Conservation (phyloP, 2,888 invertebrate genomes). For the Lasioglossum pauxillum region DNA sequence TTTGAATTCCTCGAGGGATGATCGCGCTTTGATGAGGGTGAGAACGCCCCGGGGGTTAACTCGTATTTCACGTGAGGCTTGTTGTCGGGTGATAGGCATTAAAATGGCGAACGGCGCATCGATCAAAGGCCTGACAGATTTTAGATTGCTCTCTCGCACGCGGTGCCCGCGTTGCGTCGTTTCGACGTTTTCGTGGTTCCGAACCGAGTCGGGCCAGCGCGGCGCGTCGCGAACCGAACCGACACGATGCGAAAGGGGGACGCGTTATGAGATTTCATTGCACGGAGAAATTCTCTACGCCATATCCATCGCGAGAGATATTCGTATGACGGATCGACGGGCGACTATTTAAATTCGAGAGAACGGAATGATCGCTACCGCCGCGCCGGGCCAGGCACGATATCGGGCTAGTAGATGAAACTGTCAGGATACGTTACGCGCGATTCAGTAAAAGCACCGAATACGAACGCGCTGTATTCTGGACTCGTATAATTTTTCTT, state of each 20-base stretch:
- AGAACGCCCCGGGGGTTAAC: constrained; percentile 79
- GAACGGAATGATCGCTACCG: constrained; percentile 37
- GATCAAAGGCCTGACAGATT: constrained; percentile 84
- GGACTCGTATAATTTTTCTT: neutral
- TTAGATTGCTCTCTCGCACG: constrained; percentile 80
- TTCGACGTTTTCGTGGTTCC: constrained; percentile 70
- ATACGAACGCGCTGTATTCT: neutral
- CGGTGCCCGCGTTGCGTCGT: constrained; percentile 53
- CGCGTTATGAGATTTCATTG: constrained; percentile 62
- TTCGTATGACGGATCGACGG: constrained; percentile 64
- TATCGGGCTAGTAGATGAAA: constrained; percentile 61
- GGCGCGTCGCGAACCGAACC: neutral
- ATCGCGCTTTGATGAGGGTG: constrained; percentile 81
- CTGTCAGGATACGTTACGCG: constrained; percentile 61
- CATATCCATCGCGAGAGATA: constrained; percentile 52
- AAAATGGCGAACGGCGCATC: constrained; percentile 82
- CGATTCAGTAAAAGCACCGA: neutral
- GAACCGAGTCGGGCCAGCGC: constrained; percentile 11
- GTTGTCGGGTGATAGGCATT: constrained; percentile 81
- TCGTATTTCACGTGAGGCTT: constrained; percentile 80
- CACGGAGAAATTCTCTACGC: constrained; percentile 60
- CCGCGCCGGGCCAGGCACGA: neutral
- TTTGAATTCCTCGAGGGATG: constrained; percentile 82
- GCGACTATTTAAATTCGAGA: constrained; percentile 67
- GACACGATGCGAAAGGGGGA: constrained; percentile 14